Evolutionary conservation across 2,113 vertebrate genomes (phyloP).

Genomic region (Boleophthalmus pectinirostris): DNA sequence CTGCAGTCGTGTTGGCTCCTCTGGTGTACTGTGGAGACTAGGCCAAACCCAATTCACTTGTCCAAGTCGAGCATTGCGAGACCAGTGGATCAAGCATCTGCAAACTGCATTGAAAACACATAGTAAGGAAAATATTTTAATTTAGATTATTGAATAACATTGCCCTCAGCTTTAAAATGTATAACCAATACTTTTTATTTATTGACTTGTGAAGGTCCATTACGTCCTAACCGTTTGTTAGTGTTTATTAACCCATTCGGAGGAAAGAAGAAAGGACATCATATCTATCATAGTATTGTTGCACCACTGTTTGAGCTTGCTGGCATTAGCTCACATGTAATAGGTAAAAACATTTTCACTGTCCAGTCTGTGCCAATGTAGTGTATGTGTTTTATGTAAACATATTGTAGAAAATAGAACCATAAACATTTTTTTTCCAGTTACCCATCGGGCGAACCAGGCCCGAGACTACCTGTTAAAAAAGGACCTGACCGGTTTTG

Average conservation of each 20-base stretch:
- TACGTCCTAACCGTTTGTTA: constrained; percentile 76
- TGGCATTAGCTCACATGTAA: constrained; percentile 79
- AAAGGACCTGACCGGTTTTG: constrained; percentile 79
- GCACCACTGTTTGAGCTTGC: constrained; percentile 82
- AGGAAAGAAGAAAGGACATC: constrained; percentile 74
- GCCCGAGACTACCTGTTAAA: constrained; percentile 82
- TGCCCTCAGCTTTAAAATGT: background rate
- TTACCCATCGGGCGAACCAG: constrained; percentile 80
- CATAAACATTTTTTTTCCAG: constrained; percentile 45
- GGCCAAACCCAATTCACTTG: constrained; percentile 77
- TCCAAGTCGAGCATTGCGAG: constrained; percentile 73
- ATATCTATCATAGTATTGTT: constrained; percentile 78
- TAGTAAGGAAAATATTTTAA: constrained; percentile 51
- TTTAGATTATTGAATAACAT: background rate
- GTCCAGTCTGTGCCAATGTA: background rate
- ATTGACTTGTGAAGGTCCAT: constrained; percentile 50
- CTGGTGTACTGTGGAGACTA: constrained; percentile 72
- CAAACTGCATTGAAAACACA: constrained; percentile 70
- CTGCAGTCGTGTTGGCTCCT: constrained; percentile 50
- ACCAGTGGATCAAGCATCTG: constrained; percentile 77
- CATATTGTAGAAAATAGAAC: background rate
- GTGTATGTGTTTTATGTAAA: background rate
- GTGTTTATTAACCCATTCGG: constrained; percentile 85
- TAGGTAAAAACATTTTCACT: constrained; percentile 67
- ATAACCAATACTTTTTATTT: background rate